phyloP scores from a whole-genome alignment of 2,113 vertebrate genomes.

The Peromyscus maniculatus region DNA sequence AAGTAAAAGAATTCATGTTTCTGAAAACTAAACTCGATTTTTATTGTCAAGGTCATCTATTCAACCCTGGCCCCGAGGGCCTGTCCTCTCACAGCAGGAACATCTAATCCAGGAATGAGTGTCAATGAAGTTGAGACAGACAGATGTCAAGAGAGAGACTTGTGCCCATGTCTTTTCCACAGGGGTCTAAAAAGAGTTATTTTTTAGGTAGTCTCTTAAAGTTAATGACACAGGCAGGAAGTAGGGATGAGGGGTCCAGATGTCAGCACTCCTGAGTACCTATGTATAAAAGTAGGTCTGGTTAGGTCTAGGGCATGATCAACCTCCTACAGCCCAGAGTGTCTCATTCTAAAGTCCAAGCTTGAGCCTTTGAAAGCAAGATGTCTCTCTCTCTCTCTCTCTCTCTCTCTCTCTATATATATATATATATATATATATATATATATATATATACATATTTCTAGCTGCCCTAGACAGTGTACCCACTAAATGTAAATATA shows the following conservation, averaged over 20 bases:
- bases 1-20: conserved; percentile 82
- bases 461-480: not conserved
- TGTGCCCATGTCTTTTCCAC: not conserved
- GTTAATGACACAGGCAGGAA: not conserved
- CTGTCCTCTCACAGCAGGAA: not conserved
- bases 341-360: not conserved
- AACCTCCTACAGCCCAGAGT: not conserved
- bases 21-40: conserved; percentile 82
- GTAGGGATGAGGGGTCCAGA: not conserved
- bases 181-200: not conserved
- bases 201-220: not conserved
- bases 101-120: not conserved
- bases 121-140: not conserved
- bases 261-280: not conserved
- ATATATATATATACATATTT: not conserved
- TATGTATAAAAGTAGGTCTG: not conserved
- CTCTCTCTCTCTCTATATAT: too few species aligned
- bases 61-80: conserved; percentile 78
- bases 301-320: not conserved
- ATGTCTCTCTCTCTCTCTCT: too few species aligned
- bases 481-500: not conserved
- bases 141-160: not conserved
- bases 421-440: too few species aligned
- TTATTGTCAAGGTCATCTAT: conserved; percentile 81
- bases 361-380: not conserved